phyloP scores from a whole-genome alignment of 1,140 invertebrate genomes.

The Nephila pilipes region DNA sequence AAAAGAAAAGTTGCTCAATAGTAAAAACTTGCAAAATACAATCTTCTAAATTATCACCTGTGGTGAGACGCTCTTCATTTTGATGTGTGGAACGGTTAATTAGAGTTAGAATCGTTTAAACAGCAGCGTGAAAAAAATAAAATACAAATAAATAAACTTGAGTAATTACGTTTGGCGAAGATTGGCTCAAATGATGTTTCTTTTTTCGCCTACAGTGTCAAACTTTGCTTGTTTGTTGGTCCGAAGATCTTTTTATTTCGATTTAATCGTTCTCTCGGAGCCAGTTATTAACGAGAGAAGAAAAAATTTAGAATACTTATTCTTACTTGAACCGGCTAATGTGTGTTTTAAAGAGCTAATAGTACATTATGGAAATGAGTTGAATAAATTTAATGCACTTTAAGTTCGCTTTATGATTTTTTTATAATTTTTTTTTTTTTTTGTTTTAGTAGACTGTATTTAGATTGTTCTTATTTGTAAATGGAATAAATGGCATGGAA shows the following conservation, averaged over 20 bases:
- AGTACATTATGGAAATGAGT: slow-evolving; percentile 25
- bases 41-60: slow-evolving; percentile 31
- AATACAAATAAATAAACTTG: slow-evolving; percentile 21
- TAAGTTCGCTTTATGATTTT: neutral
- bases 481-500: too few species aligned
- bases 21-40: slow-evolving; percentile 23
- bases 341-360: neutral
- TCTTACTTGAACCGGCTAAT: neutral
- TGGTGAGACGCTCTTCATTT: neutral
- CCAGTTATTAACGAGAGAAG: neutral
- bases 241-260: neutral
- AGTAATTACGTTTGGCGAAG: slow-evolving; percentile 15
- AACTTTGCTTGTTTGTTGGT: slow-evolving; percentile 1
- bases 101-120: slow-evolving; percentile 3
- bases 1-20: neutral
- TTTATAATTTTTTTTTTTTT: too few species aligned
- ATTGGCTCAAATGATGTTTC: slow-evolving; percentile 1
- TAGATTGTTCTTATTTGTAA: too few species aligned
- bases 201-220: slow-evolving; percentile 2
- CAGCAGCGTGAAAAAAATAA: slow-evolving; percentile 3
- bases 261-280: neutral
- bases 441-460: too few species aligned
- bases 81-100: neutral
- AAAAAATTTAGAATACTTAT: neutral
- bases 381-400: neutral